These are phyloP conservation scores for Capitulum mitella DNA, from an alignment of 2,888 invertebrate species.

Conservation along the genomic window DNA sequence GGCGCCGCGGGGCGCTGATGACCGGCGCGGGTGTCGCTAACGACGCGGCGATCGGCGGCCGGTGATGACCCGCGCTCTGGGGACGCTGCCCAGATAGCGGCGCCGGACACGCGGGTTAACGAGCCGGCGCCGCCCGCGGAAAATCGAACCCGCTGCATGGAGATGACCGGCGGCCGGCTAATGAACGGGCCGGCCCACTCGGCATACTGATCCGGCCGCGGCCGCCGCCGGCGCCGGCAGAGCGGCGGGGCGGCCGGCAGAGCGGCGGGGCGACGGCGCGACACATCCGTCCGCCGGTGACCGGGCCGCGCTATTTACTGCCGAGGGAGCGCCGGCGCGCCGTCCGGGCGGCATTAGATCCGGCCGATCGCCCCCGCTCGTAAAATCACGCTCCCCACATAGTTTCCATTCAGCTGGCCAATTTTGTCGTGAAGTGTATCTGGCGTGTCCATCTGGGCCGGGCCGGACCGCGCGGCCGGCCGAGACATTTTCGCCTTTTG, in stretches of 20 bases:
- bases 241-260: background rate
- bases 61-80: background rate
- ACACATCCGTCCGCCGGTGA: background rate
- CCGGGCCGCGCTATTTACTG: background rate
- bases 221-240: background rate
- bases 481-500: slow-evolving; percentile 21
- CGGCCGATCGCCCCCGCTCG: background rate
- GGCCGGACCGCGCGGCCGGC: background rate
- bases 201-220: background rate
- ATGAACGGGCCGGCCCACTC: background rate
- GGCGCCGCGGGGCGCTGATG: background rate
- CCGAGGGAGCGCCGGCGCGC: background rate
- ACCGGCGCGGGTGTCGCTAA: slow-evolving; percentile 10
- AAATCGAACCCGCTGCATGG: background rate
- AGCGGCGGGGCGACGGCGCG: background rate
- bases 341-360: background rate
- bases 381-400: slow-evolving; percentile 14
- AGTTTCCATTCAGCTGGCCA: slow-evolving; percentile 17
- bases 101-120: slow-evolving; percentile 5
- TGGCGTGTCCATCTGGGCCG: background rate
- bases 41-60: background rate
- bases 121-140: background rate
- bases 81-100: background rate
- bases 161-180: background rate
- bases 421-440: slow-evolving; percentile 7